phyloP scores from a whole-genome alignment of 1,140 invertebrate species.

The Antheraea mylitta region DNA sequence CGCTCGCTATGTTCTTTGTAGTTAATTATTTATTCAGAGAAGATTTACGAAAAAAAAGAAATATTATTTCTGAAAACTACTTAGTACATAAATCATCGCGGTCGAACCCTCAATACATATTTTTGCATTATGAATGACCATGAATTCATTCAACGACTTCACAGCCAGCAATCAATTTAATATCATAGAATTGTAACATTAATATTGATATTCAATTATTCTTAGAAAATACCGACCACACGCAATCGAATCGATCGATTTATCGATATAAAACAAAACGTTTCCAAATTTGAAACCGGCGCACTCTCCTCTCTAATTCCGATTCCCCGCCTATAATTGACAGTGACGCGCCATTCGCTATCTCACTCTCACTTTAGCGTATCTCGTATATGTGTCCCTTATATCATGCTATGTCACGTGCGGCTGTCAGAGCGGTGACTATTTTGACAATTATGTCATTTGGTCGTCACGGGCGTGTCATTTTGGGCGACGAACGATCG shows the following conservation, averaged over 20 bases:
- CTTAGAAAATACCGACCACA: conserved; percentile 66
- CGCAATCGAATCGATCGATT: conserved; percentile 60
- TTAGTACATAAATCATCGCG: neutral
- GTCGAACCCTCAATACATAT: conserved; percentile 19
- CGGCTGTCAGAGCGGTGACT: conserved; percentile 67
- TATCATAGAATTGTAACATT: conserved; percentile 50
- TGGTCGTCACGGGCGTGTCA: conserved; percentile 73
- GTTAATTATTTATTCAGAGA: no score
- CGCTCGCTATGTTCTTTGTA: no score
- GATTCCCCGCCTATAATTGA: conserved; percentile 77
- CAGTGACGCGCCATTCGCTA: conserved; percentile 53
- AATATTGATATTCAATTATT: conserved; percentile 70
- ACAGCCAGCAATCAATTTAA: conserved; percentile 55
- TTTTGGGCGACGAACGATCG: conserved; percentile 72
- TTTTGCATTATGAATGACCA: conserved; percentile 49
- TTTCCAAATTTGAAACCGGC: conserved; percentile 72
- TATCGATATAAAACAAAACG: conserved; percentile 75
- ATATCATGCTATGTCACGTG: conserved; percentile 65
- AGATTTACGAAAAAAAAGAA: neutral
- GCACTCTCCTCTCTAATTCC: conserved; percentile 69
- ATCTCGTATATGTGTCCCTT: conserved; percentile 40
- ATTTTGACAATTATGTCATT: conserved; percentile 79
- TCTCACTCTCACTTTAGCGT: conserved; percentile 29
- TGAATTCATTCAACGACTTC: conserved; percentile 43
- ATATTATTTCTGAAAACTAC: neutral